A percentile compares a stretch with the other conserved stretches of the same genome.
phyloP scores from a whole-genome alignment of 2,797 vertebrate genomes.

The Chaetodon trifasciatus region DNA sequence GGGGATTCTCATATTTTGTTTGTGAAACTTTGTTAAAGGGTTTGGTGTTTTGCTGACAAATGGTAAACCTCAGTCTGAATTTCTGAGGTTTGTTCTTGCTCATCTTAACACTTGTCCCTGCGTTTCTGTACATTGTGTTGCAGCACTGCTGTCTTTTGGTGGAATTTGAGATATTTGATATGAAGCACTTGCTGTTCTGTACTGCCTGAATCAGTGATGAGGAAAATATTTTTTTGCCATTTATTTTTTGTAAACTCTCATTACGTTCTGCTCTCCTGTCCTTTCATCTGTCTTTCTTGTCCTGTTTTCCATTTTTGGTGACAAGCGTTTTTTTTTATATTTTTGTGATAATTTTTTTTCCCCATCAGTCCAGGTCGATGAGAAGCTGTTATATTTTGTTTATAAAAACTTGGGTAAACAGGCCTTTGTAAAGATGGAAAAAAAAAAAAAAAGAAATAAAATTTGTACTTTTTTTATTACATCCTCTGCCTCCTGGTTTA shows the following conservation, averaged over 20 bases:
- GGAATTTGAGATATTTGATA: slow-evolving; percentile 70
- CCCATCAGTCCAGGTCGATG: slow-evolving; percentile 91
- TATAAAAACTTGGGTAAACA: slow-evolving; percentile 88
- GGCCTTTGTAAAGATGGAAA: slow-evolving; percentile 91
- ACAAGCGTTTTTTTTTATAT: slow-evolving; percentile 72
- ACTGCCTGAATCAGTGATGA: slow-evolving; percentile 77
- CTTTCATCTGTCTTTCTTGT: slow-evolving; percentile 68
- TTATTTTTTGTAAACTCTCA: slow-evolving; percentile 69
- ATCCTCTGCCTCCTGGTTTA: slow-evolving; percentile 31
- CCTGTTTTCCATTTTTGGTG: slow-evolving; percentile 72
- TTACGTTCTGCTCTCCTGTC: slow-evolving; percentile 63
- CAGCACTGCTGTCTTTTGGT: slow-evolving; percentile 74
- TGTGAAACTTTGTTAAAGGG: slow-evolving; percentile 59
- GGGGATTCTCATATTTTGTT: slow-evolving; percentile 38
- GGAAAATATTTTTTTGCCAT: slow-evolving; percentile 52
- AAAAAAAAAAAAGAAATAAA: slow-evolving; percentile 91
- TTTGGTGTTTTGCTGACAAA: slow-evolving; percentile 41
- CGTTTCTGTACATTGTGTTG: slow-evolving; percentile 69
- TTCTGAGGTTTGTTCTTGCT: slow-evolving; percentile 35
- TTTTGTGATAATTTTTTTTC: slow-evolving; percentile 77
- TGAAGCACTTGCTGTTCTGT: slow-evolving; percentile 84
- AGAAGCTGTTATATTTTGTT: slow-evolving; percentile 99
- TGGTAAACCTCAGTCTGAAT: slow-evolving; percentile 26
- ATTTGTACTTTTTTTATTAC: slow-evolving; percentile 96
- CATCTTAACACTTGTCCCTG: slow-evolving; percentile 1